Conservation (phyloP, 2,113 vertebrate genomes). For the Sapajus apella region DNA sequence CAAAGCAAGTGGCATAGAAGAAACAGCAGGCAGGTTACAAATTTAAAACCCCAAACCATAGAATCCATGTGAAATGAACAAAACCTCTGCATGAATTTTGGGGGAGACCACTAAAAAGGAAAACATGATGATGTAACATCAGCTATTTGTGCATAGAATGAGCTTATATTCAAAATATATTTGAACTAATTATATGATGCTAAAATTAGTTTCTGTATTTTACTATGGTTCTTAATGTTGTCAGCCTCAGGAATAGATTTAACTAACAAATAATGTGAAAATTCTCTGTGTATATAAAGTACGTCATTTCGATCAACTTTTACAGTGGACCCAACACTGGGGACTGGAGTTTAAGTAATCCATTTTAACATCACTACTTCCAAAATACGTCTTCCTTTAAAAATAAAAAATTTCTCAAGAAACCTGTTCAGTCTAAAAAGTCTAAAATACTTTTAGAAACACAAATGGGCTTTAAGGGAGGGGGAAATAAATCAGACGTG, state of each 20-base stretch:
- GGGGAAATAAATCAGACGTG: background rate
- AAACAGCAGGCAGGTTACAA: conserved; percentile 85
- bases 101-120: background rate
- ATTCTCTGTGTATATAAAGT: background rate
- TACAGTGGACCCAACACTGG: background rate
- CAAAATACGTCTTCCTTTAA: background rate
- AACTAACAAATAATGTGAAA: conserved; percentile 11
- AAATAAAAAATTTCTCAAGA: background rate
- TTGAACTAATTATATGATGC: background rate
- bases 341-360: background rate
- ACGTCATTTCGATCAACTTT: background rate
- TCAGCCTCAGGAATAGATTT: background rate
- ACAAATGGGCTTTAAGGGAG: background rate
- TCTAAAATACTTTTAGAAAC: conserved; percentile 23
- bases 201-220: background rate
- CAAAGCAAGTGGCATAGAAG: conserved; percentile 87
- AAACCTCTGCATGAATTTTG: background rate
- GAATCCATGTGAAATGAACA: background rate
- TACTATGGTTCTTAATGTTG: background rate
- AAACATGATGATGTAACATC: background rate
- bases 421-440: background rate
- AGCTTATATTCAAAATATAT: background rate
- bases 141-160: background rate
- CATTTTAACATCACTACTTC: conserved; percentile 17
- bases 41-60: background rate